Conservation (phyloP, 2,113 vertebrate species). For the Hippolais icterina region DNA sequence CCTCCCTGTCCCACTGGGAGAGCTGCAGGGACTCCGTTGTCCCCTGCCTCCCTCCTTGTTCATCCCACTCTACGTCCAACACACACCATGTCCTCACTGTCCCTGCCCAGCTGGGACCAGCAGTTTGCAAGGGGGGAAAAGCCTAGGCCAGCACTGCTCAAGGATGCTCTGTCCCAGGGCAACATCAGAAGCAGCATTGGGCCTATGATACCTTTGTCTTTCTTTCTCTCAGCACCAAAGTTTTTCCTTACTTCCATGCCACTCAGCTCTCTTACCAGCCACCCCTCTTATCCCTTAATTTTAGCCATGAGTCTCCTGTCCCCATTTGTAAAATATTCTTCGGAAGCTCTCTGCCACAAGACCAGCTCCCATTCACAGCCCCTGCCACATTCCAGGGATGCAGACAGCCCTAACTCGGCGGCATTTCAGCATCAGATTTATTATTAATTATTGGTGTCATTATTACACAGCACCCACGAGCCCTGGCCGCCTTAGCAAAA, state of each 20-base stretch:
- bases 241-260: not conserved
- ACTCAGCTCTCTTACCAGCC: not conserved
- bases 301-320: not conserved
- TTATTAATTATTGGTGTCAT: slow-evolving; percentile 10
- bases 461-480: not conserved
- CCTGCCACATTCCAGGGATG: not conserved
- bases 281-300: not conserved
- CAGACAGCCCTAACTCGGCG: not conserved
- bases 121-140: not conserved
- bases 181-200: not conserved
- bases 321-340: not conserved
- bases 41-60: not conserved
- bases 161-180: not conserved
- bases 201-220: not conserved
- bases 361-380: not conserved
- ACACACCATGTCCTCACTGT: not conserved
- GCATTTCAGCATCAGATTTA: slow-evolving; percentile 1
- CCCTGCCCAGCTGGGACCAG: not conserved
- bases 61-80: not conserved
- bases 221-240: not conserved
- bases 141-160: not conserved
- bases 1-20: not conserved
- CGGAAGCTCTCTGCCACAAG: not conserved
- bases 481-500: not conserved
- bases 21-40: not conserved